A percentile compares a stretch with the other conserved stretches of the same genome.
Evolutionary conservation across 2,113 vertebrate genomes (phyloP).

Genomic region (Agapornis roseicollis): DNA sequence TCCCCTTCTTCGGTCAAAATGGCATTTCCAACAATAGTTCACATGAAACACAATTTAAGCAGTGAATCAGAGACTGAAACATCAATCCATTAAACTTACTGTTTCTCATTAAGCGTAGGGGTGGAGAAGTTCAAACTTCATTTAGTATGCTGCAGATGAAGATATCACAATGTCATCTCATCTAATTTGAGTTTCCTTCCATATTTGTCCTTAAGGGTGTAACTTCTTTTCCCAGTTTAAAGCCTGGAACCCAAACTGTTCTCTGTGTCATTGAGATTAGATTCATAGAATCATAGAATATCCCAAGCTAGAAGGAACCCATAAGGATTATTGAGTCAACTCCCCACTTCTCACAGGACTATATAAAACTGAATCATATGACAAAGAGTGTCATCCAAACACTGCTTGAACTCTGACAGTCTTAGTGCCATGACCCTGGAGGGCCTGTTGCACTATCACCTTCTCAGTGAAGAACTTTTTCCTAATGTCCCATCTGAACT

Average conservation of each 20-base stretch:
- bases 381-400: background rate
- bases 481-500: background rate
- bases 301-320: background rate
- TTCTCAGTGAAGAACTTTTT: background rate
- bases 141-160: background rate
- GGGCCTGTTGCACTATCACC: background rate
- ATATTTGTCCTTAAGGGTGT: background rate
- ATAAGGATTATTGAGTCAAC: background rate
- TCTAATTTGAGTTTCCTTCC: background rate
- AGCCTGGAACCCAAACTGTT: background rate
- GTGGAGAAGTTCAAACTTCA: background rate
- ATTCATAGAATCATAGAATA: background rate
- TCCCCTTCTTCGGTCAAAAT: background rate
- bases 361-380: background rate
- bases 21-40: background rate
- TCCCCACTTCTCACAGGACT: background rate
- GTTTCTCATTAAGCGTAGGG: background rate
- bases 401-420: background rate
- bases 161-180: background rate
- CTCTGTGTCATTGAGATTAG: background rate
- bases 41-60: background rate
- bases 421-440: background rate
- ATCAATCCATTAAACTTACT: background rate
- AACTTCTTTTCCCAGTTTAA: background rate
- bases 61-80: background rate